Evolutionary conservation across 2,797 vertebrate genomes (phyloP), one percentile per base, ranked within the genome.

Genomic region (Pelobates cultripes): DNA sequence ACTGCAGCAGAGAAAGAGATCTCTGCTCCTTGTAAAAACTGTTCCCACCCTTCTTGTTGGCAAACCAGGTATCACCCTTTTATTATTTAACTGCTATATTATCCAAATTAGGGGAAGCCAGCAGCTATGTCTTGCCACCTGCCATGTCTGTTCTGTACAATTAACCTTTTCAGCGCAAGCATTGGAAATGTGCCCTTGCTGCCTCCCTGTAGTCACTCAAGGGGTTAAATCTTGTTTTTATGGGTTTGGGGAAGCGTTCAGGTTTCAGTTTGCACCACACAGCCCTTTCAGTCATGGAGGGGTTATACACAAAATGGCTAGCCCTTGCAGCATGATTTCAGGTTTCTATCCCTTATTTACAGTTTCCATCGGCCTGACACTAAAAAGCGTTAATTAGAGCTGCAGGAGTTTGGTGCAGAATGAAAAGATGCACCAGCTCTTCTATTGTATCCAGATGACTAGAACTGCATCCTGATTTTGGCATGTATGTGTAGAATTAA

Each of bases 331-430:
- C 55, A 57, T 57, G 10, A 15, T 57, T 57, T 57, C 1, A 57
- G 10, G 13, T 57, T 15, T 57, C 55, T 3, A 12, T 1, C 2
- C 9, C 13, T 12, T 57, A 57, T 57, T 57, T 57, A 57, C 13
- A 4, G 55, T 57, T 15, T 12, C 68, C 42, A 78, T 43, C 61
- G 70, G 64, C 91, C 89, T 88, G 85, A 91, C 88, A 69, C 91
- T 28, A 91, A 89, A 88, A 85, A 90, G 90, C 91, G 95, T 95
- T 95, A 95, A 96, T 89, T 87, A 90, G 92, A 94, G 91, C 93
- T 93, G 95, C 94, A 95, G 93, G 93, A 94, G 93, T 93, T 92
- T 93, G 95, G 92, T 95, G 94, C 94, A 96, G 83, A 93, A 92
- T 90, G 92, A 90, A 92, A 91, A 95, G 93, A 94, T 92, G 91